phyloP scores from a whole-genome alignment of 2,113 vertebrate species.

The Siniperca knerii region DNA sequence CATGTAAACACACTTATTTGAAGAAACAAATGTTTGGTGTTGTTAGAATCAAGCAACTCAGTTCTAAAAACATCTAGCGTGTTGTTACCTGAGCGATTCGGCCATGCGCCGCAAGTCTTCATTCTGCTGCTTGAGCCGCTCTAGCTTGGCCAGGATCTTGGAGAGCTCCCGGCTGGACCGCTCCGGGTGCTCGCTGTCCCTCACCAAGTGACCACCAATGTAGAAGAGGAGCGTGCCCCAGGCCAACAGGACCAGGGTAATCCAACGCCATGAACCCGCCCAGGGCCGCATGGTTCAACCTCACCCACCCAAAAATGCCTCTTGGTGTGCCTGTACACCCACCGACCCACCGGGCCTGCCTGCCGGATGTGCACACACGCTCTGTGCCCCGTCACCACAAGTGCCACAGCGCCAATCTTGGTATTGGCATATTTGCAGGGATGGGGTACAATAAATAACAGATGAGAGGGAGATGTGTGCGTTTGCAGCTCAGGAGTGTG shows the following conservation, averaged over 20 bases:
- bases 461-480: not conserved
- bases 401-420: constrained; percentile 59
- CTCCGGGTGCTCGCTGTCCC: constrained; percentile 96
- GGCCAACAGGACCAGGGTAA: constrained; percentile 98
- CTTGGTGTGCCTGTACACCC: constrained; percentile 59
- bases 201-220: constrained; percentile 96
- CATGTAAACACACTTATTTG: not conserved
- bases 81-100: constrained; percentile 93
- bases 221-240: constrained; percentile 99
- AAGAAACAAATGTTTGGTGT: not conserved
- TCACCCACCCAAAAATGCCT: constrained; percentile 46
- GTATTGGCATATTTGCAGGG: constrained; percentile 67
- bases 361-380: constrained; percentile 58
- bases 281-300: constrained; percentile 96
- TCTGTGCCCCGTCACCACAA: constrained; percentile 76
- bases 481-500: constrained; percentile 22
- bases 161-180: constrained; percentile 97
- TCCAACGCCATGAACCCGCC: constrained; percentile 99
- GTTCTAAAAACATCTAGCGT: not conserved
- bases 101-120: constrained; percentile 98
- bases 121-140: constrained; percentile 98
- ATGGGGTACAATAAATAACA: constrained; percentile 13
- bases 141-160: constrained; percentile 98
- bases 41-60: not conserved
- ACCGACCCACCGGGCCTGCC: constrained; percentile 51